phyloP scores from a whole-genome alignment of 2,888 invertebrate genomes.

The Cerastoderma edule region DNA sequence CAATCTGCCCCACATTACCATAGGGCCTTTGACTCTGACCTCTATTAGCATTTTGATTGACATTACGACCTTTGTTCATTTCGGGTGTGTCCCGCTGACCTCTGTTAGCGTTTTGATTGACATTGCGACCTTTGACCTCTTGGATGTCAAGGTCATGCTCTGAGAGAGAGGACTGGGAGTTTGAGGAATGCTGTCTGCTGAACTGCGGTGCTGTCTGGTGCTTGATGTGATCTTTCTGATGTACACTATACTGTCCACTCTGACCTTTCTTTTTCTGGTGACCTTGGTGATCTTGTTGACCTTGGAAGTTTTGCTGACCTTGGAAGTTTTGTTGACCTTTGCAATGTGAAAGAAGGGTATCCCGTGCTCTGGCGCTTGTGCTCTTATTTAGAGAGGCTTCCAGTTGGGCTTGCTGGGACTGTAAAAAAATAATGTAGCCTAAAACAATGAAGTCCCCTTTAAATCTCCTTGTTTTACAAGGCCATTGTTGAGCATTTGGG shows the following conservation, averaged over 20 bases:
- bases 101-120: neutral
- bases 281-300: neutral
- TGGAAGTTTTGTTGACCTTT: constrained; percentile 22
- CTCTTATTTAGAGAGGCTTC: constrained; percentile 5
- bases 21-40: constrained; percentile 10
- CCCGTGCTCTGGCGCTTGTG: constrained; percentile 10
- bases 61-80: too few relatives aligned
- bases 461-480: too few relatives aligned
- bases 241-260: neutral
- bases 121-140: constrained; percentile 8
- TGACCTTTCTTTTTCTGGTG: neutral
- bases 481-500: too few relatives aligned
- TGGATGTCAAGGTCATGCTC: constrained; percentile 3
- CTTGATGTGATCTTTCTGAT: neutral
- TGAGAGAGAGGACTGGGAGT: constrained; percentile 17
- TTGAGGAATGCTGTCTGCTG: constrained; percentile 16
- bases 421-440: too few relatives aligned
- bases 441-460: too few relatives aligned
- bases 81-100: too few relatives aligned
- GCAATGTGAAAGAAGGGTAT: constrained; percentile 8
- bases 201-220: constrained; percentile 1
- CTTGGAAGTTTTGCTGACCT: neutral
- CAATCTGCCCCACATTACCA: constrained; percentile 10
- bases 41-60: constrained; percentile 13
- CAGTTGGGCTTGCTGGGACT: constrained; percentile 22